Base-by-base conservation (phyloP, 35 echinoderm and acorn worm species). In the Chiridota heheva region DNA sequence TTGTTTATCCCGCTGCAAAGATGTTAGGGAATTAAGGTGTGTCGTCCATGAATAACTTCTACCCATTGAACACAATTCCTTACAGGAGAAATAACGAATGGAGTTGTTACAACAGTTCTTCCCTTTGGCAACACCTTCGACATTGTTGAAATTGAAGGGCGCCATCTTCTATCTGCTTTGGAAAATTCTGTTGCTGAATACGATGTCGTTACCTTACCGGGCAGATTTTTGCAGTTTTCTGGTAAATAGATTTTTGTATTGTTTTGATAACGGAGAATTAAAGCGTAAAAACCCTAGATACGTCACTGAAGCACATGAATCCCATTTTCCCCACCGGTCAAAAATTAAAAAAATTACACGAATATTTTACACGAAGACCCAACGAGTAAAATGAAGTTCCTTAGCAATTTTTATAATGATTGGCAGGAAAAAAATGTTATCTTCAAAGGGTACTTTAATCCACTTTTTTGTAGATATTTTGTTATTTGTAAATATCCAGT, bases 121-220 rank as follows among this genome's bases (percentile, higher is more conserved):
- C 92, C 92, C 44, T 96, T 90, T 30, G 87, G 89, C 4, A 96
- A 86, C 77, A 96, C 87, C 2, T 69, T 90, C 20, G 87, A 96
- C 56, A 76, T 87, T 17, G 7, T 96, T 25, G 82, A 90, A 36
- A 35, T 96, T 24, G 37, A 90, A 67, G 92, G 92, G 6, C 42
- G 35, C n/a, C 76, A 90, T 48, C 38, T 96, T 13, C 40, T 81
- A 31, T 82, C 90, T 37, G 77, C 76, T 1, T 63, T 96, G 31
- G 92, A 96, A 60, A 71, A 86, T 34, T 84, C 92, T 7, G 77
- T 96, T 10, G 33, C 35, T 1, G 49, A 77, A 6, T 96, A 90
- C 47, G 69, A 69, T 44, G 40, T 49, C 0, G 46, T 65, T 2
- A 51, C n/a, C 27, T 43, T 67, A 32, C 72, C 76, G 7, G 92